Evolutionary conservation across 2,888 invertebrate genomes (phyloP).

Genomic region (Tanytarsus gracilentus): DNA sequence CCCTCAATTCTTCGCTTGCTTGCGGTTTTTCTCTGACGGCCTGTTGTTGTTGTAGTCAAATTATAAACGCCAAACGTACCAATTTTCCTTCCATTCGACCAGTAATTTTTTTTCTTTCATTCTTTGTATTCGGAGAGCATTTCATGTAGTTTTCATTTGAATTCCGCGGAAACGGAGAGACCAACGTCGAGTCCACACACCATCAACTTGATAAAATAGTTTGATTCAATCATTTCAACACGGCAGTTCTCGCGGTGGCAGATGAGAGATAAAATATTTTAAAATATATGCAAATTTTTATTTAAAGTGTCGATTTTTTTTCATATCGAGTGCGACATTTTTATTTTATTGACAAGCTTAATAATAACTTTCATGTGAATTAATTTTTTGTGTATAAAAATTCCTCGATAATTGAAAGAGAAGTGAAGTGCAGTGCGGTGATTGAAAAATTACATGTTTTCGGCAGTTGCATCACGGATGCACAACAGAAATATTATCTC

Average conservation of each 20-base stretch:
- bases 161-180: constrained; percentile 14
- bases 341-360: neutral
- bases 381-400: too few relatives aligned
- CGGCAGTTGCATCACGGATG: too few relatives aligned
- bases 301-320: too few relatives aligned
- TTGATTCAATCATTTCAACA: constrained; percentile 25
- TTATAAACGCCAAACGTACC: constrained; percentile 21
- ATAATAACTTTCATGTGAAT: too few relatives aligned
- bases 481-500: too few relatives aligned
- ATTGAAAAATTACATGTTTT: too few relatives aligned
- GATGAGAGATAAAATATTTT: too few relatives aligned
- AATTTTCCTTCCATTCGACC: constrained; percentile 22
- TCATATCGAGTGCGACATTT: neutral
- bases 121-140: neutral
- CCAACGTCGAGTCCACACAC: neutral
- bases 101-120: constrained; percentile 11
- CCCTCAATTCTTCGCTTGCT: neutral
- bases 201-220: constrained; percentile 18
- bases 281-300: too few relatives aligned
- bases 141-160: constrained; percentile 17
- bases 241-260: constrained; percentile 1
- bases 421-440: too few relatives aligned
- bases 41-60: constrained; percentile 21
- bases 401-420: too few relatives aligned
- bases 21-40: neutral